Evolutionary conservation across 2,113 vertebrate genomes (phyloP), one percentile per base, ranked within the genome.

Genomic region (Heliornis fulica): DNA sequence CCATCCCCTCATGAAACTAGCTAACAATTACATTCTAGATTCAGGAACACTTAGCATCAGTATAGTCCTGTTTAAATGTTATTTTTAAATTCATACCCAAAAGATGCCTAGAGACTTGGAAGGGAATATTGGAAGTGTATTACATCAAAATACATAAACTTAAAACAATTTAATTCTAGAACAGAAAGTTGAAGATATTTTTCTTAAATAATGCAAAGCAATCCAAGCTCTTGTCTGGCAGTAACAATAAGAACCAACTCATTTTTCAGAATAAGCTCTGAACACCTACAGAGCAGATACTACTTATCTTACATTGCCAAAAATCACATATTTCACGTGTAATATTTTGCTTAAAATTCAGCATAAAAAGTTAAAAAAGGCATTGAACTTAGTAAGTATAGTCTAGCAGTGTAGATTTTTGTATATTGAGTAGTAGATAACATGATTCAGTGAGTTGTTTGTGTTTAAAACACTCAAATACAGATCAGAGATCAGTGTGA

Each of bases 1-100:
- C 29, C 53, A 66, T 14, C 6, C n/a, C 5, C 2, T 16, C 2
- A 0, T 18, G 16, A n/a, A 78, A 10, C 8, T 60, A 38, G 32
- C 36, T 54, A 59, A 50, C 14, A 9, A 43, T 34, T 71, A 65
- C 6, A 29, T 31, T 56, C 10, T 20, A 28, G 26, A 90, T 57
- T 74, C 36, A 80, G 25, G 12, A 85, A 78, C 15, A 48, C 31
- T 48, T 53, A 46, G 8, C 5, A 71, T 80, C 50, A 48, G 3
- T 40, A 57, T 3, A 69, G 48, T 28, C 40, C 31, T 60, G 13
- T 28, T 66, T 41, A 13, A 59, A 89, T 65, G 2, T 60, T 85
- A 6, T 21, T 75, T 68, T 77, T 6, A 68, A 57, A 74, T 38
- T 72, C 8, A 14, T 70, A 23, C n/a, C 4, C 41, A 23, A 80